A percentile compares a stretch with the other conserved stretches of the same genome.
Evolutionary conservation across 2,888 invertebrate species (phyloP).

Genomic region (Lepidochrysops patricia): DNA sequence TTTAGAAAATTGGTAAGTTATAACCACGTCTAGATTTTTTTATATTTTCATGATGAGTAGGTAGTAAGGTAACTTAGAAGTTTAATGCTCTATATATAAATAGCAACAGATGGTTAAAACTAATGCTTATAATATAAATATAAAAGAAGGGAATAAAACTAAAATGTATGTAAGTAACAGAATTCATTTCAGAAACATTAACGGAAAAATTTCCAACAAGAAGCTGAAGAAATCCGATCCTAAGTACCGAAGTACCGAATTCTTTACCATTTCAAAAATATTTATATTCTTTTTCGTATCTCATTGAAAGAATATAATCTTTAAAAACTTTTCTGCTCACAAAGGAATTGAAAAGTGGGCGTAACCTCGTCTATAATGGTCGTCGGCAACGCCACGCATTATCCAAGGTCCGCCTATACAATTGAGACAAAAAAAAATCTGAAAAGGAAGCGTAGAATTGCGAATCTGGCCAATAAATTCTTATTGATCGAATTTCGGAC

Average conservation of each 20-base stretch:
- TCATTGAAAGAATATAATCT: slow-evolving; percentile 50
- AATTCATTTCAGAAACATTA: neutral
- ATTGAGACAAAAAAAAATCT: slow-evolving; percentile 36
- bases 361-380: slow-evolving; percentile 58
- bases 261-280: slow-evolving; percentile 5
- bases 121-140: too few relatives aligned
- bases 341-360: slow-evolving; percentile 70
- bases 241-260: neutral
- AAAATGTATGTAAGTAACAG: neutral
- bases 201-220: neutral
- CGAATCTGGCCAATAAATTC: slow-evolving; percentile 72
- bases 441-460: slow-evolving; percentile 62
- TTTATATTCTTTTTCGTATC: slow-evolving; percentile 10
- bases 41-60: too few relatives aligned
- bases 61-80: too few relatives aligned
- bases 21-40: too few relatives aligned
- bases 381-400: slow-evolving; percentile 43
- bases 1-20: too few relatives aligned
- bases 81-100: too few relatives aligned
- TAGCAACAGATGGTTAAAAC: too few relatives aligned
- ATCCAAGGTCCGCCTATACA: slow-evolving; percentile 45
- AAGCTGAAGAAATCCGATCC: slow-evolving; percentile 5
- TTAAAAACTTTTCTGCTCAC: slow-evolving; percentile 62
- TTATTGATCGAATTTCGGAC: slow-evolving; percentile 71
- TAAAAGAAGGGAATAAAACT: neutral